Percentiles rank a stretch among this genome's conserved stretches.
Conservation (phyloP, 2,113 vertebrate species). For the Myotis brandtii region DNA sequence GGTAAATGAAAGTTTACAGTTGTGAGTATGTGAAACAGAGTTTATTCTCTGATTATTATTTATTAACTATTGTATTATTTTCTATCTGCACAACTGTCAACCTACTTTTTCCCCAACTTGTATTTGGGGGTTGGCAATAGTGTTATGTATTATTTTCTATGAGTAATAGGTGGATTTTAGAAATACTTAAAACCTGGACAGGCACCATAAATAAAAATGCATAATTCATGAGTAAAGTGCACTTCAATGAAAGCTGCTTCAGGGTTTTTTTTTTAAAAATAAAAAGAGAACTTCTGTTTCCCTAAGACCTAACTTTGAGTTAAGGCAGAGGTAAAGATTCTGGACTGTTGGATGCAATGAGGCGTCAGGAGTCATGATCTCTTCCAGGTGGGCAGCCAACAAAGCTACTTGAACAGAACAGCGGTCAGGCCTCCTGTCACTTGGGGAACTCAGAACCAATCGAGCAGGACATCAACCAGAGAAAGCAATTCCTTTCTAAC, state of each 20-base stretch:
- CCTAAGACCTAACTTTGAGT: not conserved
- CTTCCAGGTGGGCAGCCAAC: not conserved
- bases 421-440: not conserved
- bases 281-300: slow-evolving; percentile 35
- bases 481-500: slow-evolving; percentile 36
- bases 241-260: not conserved
- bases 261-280: not conserved
- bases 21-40: not conserved
- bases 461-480: not conserved
- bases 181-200: slow-evolving; percentile 43
- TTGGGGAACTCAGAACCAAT: not conserved
- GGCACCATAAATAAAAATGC: slow-evolving; percentile 17
- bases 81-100: not conserved
- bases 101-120: not conserved
- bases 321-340: slow-evolving; percentile 19
- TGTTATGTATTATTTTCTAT: slow-evolving; percentile 37
- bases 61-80: not conserved
- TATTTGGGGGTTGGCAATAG: not conserved
- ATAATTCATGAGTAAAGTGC: slow-evolving; percentile 14
- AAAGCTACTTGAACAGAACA: not conserved
- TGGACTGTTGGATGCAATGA: not conserved
- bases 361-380: not conserved
- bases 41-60: not conserved
- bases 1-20: not conserved
- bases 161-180: slow-evolving; percentile 1